phyloP scores from a whole-genome alignment of 1,140 invertebrate species.

The Delia radicum region DNA sequence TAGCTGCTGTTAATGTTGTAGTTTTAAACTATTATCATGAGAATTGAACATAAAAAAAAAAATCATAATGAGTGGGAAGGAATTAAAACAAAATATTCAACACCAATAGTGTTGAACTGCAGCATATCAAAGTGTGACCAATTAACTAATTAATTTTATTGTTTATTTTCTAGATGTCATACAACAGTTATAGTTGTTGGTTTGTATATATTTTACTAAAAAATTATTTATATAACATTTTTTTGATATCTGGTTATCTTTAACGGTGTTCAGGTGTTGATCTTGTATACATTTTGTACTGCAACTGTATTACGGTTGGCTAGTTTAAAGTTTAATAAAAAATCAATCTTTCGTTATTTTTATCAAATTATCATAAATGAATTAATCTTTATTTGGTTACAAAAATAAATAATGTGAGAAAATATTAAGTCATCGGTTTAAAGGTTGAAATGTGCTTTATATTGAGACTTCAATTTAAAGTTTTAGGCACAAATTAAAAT shows the following conservation, averaged over 20 bases:
- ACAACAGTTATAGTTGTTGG: not conserved
- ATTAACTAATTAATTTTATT: not conserved
- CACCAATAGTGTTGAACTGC: not conserved
- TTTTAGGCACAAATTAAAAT: not conserved
- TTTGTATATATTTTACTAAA: not conserved
- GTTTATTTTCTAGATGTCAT: too few species aligned
- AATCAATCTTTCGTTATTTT: not conserved
- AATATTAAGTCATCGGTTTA: not conserved
- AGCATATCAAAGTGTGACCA: conserved; percentile 3
- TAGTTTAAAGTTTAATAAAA: not conserved
- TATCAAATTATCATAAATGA: not conserved
- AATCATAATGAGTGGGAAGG: not conserved
- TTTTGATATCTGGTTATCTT: not conserved
- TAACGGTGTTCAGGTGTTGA: not conserved
- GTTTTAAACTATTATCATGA: not conserved
- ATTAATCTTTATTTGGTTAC: not conserved
- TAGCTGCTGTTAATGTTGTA: not conserved
- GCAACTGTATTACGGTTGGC: not conserved
- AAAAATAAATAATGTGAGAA: not conserved
- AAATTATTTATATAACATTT: not conserved
- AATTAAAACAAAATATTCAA: not conserved
- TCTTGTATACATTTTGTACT: not conserved
- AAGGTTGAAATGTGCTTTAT: too few species aligned
- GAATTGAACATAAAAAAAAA: not conserved
- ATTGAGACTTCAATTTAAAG: not conserved